Evolutionary conservation across 2,113 vertebrate species (phyloP), one percentile per base, ranked within the genome.

Genomic region (Oplegnathus fasciatus): DNA sequence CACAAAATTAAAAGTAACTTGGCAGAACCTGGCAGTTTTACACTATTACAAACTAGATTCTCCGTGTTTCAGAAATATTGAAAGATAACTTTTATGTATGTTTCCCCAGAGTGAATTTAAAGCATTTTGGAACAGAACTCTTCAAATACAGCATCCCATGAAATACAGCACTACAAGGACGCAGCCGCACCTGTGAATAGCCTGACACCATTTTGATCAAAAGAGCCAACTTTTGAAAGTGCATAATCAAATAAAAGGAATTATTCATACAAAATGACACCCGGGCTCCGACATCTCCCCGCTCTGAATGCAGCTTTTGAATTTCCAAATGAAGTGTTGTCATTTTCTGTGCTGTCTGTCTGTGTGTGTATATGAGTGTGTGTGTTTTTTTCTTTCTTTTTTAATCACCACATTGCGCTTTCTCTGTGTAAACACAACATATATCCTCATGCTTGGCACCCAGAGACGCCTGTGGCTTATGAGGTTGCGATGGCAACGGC

Each of bases 221-320:
- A 94, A 89, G 87, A 74, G 50, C 54, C 58, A 82, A 87, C 82
- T 92, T 91, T 86, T 93, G 86, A 91, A 93, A 88, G 90, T 61
- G 89, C 88, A 84, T 89, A 85, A 92, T 90, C 89, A 92, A 93
- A 91, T 94, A 93, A 91, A 94, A 91, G 72, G 93, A 94, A 94
- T 94, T 92, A 94, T 94, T 94, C 88, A 94, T 93, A 86, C 84
- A 84, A 85, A 88, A 86, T 91, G 91, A 90, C 91, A 91, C 81
- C 60, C 76, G 24, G 48, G 84, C 76, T 74, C 78, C 44, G 30
- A 83, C 85, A 62, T 84, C 76, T 90, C 70, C 72, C 37, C 18
- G 78, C 84, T 91, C 44, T 20, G 65, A 84, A 75, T 30, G 76
- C 83, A 28, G 71, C 88, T 82, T 88, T 91, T 89, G 84, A 89